Percentiles rank a stretch among this genome's conserved stretches.
Conservation (phyloP, 2,113 vertebrate genomes). For the Chloebia gouldiae region DNA sequence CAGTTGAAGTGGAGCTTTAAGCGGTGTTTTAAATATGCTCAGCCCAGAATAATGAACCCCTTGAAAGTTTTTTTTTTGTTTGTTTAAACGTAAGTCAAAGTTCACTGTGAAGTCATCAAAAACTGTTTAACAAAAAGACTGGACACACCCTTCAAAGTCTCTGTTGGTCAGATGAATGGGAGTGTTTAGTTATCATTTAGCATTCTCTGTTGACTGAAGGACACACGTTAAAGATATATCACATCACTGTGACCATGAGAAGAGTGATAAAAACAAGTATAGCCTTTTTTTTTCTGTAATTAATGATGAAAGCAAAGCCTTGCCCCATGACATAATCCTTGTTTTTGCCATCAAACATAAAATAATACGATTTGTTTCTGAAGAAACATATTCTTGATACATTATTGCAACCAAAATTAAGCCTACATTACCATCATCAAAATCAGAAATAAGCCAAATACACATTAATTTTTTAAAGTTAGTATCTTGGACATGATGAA, state of each 20-base stretch:
- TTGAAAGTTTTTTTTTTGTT: neutral
- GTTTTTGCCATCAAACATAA: neutral
- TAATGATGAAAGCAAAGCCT: neutral
- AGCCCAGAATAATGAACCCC: neutral
- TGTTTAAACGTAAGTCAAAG: neutral
- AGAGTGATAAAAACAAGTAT: neutral
- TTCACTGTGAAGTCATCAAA: neutral
- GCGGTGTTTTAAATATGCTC: neutral
- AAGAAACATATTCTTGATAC: neutral
- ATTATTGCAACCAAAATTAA: neutral
- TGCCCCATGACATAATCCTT: neutral
- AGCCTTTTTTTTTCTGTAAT: neutral
- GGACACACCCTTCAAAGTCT: neutral
- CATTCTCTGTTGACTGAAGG: neutral
- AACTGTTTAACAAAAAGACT: neutral
- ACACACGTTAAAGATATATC: neutral
- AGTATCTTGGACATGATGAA: accelerated
- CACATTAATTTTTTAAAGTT: neutral
- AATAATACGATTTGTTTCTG: neutral
- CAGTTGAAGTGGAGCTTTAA: neutral
- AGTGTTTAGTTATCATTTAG: neutral
- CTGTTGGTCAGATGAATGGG: neutral
- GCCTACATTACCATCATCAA: neutral
- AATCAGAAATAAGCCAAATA: neutral
- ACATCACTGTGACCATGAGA: neutral